Percentiles rank a stretch among this genome's conserved stretches.
Conservation (phyloP, 1,140 invertebrate genomes). For the Amphibalanus amphitrite region DNA sequence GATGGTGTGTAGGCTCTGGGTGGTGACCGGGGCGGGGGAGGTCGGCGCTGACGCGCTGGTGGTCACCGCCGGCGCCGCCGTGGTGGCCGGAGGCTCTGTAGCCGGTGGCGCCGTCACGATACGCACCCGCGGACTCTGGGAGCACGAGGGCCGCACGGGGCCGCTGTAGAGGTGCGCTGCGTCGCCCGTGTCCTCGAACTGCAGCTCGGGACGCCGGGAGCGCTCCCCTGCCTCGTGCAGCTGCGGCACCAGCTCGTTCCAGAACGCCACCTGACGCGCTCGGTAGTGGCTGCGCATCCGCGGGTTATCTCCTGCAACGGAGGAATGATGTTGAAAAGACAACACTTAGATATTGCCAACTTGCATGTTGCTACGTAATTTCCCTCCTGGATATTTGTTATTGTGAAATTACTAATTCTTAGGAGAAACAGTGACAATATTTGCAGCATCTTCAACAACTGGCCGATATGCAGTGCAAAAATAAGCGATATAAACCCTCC, state of each 20-base stretch:
- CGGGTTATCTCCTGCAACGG: slow-evolving; percentile 36
- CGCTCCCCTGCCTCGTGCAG: slow-evolving; percentile 21
- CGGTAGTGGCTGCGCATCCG: slow-evolving; percentile 33
- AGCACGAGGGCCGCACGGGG: slow-evolving; percentile 15
- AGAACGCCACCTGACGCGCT: slow-evolving; percentile 34
- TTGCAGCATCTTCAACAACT: too few relatives aligned
- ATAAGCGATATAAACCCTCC: too few relatives aligned
- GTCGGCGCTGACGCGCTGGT: slow-evolving; percentile 6
- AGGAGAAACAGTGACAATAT: too few relatives aligned
- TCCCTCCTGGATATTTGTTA: too few relatives aligned
- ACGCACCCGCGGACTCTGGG: slow-evolving; percentile 13
- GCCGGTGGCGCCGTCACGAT: slow-evolving; percentile 14
- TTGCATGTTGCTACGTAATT: too few relatives aligned
- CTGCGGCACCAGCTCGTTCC: slow-evolving; percentile 36
- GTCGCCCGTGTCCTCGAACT: slow-evolving; percentile 19
- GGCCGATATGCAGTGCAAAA: too few relatives aligned
- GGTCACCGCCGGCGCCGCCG: slow-evolving; percentile 25
- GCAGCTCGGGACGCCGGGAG: slow-evolving; percentile 14
- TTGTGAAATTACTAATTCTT: too few relatives aligned
- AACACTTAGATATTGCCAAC: too few relatives aligned
- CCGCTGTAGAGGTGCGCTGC: slow-evolving; percentile 17
- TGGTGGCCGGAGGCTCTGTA: slow-evolving; percentile 21
- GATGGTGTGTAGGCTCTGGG: slow-evolving; percentile 8
- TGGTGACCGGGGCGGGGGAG: slow-evolving; percentile 9
- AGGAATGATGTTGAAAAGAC: neutral